A percentile compares a stretch with the other conserved stretches of the same genome.
These are phyloP conservation scores for Dreissena polymorpha DNA, from an alignment of 1,140 invertebrate genomes.

Conservation along the genomic window DNA sequence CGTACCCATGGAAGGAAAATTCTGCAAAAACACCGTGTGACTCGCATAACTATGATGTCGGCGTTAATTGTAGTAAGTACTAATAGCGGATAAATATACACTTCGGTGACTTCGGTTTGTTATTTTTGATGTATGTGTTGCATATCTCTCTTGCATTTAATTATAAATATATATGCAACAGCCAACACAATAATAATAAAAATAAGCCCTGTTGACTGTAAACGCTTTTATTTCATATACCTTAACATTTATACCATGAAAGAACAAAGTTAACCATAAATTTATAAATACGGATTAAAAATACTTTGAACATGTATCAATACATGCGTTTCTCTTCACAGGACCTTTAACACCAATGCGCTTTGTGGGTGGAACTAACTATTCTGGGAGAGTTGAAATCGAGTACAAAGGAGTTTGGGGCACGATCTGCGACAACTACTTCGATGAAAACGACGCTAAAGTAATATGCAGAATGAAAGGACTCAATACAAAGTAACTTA, in stretches of 20 bases:
- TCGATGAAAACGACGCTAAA: slow-evolving; percentile 46
- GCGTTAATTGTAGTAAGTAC: slow-evolving; percentile 35
- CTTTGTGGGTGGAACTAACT: slow-evolving; percentile 25
- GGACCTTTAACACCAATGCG: slow-evolving; percentile 20
- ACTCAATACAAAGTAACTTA: slow-evolving; percentile 11
- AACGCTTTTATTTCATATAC: too few relatives aligned
- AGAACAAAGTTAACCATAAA: too few relatives aligned
- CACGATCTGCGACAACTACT: slow-evolving; percentile 60
- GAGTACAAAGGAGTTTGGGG: slow-evolving; percentile 54
- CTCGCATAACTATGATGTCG: background rate
- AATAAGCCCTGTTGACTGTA: too few relatives aligned
- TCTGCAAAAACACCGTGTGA: background rate
- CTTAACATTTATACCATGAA: too few relatives aligned
- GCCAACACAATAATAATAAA: too few relatives aligned
- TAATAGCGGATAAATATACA: too few relatives aligned
- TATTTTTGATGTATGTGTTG: too few relatives aligned
- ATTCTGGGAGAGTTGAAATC: slow-evolving; percentile 58
- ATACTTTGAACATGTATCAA: too few relatives aligned
- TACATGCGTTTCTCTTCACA: background rate
- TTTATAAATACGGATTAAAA: too few relatives aligned
- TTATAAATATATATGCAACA: too few relatives aligned
- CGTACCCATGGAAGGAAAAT: slow-evolving; percentile 8
- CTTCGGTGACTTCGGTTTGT: too few relatives aligned
- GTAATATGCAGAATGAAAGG: slow-evolving; percentile 60
- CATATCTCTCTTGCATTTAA: too few relatives aligned